Base-by-base conservation (phyloP, 2,888 invertebrate genomes). In the Halictus ligatus region DNA sequence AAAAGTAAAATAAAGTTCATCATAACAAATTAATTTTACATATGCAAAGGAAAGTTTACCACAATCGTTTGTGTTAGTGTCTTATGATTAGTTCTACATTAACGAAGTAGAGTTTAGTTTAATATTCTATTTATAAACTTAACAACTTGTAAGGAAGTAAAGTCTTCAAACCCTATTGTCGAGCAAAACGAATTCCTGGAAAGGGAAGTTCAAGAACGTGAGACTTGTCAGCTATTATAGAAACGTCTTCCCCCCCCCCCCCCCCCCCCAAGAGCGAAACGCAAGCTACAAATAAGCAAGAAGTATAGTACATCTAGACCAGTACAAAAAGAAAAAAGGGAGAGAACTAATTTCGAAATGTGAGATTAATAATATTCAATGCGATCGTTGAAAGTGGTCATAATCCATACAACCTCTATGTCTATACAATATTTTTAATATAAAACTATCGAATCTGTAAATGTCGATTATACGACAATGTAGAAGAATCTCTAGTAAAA, bases 181-280 rank as follows among this genome's bases (percentile, higher is more conserved):
- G 3, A 50, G 13, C 8, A 21, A 7, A 40, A 35, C 15, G n/a
- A 18, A 18, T 40, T 29, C 50, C 35, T 67, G 40, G 43, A 46
- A 69, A 81, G 73, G 80, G 74, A 87, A 87, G 81, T 46, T 72
- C 64, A 81, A 50, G 60, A 74, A 79, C 46, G 58, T 80, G 48
- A 87, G 74, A 83, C 78, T 50, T 50, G 82, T 80, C 85, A 67
- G 46, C 46, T 73, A n/a, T 73, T 73, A 25, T 29, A n/a, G 75
- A 71, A 74, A 87, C 84, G 90, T 90, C 90, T 90, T 90, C 89
- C 90, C 87, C 13, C 35, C 21, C 2, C n/a, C n/a, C 86, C 88
- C 90, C 87, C 81, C 90, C 84, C 18, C 29, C 1, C 1, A n/a
- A 60, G 46, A 35, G 21, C 64, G 15, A 48, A 75, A 67, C 29